Base-by-base conservation (phyloP, 2,888 invertebrate genomes). In the Drosophila subsilvestris region DNA sequence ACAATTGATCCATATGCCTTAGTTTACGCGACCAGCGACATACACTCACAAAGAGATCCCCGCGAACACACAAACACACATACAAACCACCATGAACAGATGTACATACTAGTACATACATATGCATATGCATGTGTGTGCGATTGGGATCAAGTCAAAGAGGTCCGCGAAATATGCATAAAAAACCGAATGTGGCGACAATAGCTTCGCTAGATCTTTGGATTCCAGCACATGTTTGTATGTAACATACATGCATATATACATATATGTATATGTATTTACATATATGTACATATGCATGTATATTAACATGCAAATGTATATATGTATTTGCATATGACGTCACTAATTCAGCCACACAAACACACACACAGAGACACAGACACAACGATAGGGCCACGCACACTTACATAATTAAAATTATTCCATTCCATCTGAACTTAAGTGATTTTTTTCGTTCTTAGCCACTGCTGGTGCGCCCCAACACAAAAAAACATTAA, bases 1-100 rank as follows among this genome's bases (percentile, higher is more conserved):
- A 85, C 86, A 85, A 85, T 85, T 85, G 85, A 80, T 85, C 77
- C 86, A 84, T 84, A 82, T 82, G 86, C 85, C 78, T 79, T 82
- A 83, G 80, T 86, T 86, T 84, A 84, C 79, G 83, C 86, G 81
- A 54, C 48, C 59, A 59, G 20, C 59, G 59, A 58, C 66, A 66
- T 43, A 56, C 44, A 60, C 47, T 53, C 45, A 69, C 43, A 66
- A 37, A 37, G 37, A 37, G 5, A 14, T 37, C 14, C 37, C 58
- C 37, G 59, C 20, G 14, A 20, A 50, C 42, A 54, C 43, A 25
- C 32, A 53, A 9, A 47, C 25, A 47, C 12, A 18, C 43, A 56
- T 20, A 2, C 22, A 37, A 37, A 2, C 6, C 14, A 14, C 14
- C 14, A 7, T 49, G 29, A 22, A 49, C 49, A 49, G 37, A 59